Percentiles rank a stretch among this genome's conserved stretches.
phyloP scores from a whole-genome alignment of 2,888 invertebrate species.

The Drosophila nr. perissopoda region DNA sequence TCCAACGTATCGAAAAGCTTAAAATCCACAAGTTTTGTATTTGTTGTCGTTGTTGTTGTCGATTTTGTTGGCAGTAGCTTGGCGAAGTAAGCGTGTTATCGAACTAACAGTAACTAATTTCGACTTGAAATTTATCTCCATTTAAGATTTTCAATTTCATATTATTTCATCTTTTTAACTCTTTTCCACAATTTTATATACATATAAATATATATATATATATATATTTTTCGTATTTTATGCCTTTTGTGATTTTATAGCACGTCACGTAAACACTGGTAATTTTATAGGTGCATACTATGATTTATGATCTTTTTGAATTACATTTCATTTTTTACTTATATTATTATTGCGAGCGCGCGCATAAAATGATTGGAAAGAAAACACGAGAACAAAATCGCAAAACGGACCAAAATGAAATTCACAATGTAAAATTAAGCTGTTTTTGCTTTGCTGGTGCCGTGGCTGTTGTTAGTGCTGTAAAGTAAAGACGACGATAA shows the following conservation, averaged over 20 bases:
- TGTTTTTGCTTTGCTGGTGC: constrained; percentile 3
- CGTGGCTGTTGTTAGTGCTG: constrained; percentile 31
- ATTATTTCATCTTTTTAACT: constrained; percentile 45
- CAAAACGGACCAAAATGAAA: constrained; percentile 11
- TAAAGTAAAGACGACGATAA: constrained; percentile 33
- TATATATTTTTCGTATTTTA: constrained; percentile 29
- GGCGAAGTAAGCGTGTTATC: constrained; percentile 4
- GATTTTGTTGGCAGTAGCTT: constrained; percentile 32
- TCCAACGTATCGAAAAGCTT: constrained; percentile 63
- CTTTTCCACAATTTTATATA: constrained; percentile 29
- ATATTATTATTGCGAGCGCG: constrained; percentile 23
- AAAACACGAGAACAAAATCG: constrained; percentile 29
- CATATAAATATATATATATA: neutral
- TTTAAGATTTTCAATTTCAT: constrained; percentile 51
- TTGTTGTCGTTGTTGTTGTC: constrained; percentile 12
- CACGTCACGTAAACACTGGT: constrained; percentile 47
- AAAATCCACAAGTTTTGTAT: constrained; percentile 45
- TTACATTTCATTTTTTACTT: constrained; percentile 27
- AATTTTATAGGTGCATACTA: constrained; percentile 41
- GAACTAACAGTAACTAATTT: constrained; percentile 35
- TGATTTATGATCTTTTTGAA: constrained; percentile 43
- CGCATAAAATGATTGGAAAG: constrained; percentile 39
- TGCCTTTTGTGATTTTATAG: constrained; percentile 36
- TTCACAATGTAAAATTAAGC: constrained; percentile 35
- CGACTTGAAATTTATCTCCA: constrained; percentile 38